These are phyloP conservation scores for Cichladusa arquata DNA, from an alignment of 2,113 vertebrate genomes.

Conservation along the genomic window DNA sequence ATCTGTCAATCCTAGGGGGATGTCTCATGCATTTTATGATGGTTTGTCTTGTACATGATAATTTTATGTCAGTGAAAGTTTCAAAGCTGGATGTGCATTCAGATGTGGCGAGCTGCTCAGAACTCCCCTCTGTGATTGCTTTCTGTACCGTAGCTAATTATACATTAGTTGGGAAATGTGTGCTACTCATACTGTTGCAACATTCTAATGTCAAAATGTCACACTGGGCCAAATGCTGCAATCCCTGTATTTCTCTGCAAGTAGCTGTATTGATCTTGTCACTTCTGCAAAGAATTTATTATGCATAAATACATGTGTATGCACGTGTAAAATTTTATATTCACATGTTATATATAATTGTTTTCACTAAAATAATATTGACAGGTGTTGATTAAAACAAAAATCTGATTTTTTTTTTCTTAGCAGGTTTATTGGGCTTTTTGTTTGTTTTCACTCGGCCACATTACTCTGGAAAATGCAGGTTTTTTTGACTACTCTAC, in stretches of 20 bases:
- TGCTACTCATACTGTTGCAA: neutral
- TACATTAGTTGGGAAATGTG: neutral
- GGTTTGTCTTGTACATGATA: neutral
- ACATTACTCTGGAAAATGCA: neutral
- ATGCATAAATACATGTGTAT: accelerated
- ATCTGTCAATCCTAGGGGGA: neutral
- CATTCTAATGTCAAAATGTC: neutral
- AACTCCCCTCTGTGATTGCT: neutral
- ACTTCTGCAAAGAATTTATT: neutral
- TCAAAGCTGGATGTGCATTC: neutral
- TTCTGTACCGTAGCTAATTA: neutral
- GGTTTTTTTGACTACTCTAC: neutral
- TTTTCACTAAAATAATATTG: neutral
- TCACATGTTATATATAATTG: neutral
- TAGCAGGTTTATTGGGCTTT: neutral
- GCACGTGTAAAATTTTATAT: neutral
- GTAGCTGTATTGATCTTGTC: neutral
- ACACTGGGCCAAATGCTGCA: neutral
- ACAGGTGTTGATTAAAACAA: neutral
- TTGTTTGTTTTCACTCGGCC: neutral
- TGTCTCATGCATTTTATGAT: neutral
- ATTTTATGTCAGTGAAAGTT: neutral
- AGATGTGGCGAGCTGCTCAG: neutral
- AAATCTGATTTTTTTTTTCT: neutral
- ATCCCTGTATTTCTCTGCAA: neutral